Percentiles rank a stretch among this genome's conserved stretches.
Conservation (phyloP, 2,113 vertebrate species). For the Dasyurus viverrinus region DNA sequence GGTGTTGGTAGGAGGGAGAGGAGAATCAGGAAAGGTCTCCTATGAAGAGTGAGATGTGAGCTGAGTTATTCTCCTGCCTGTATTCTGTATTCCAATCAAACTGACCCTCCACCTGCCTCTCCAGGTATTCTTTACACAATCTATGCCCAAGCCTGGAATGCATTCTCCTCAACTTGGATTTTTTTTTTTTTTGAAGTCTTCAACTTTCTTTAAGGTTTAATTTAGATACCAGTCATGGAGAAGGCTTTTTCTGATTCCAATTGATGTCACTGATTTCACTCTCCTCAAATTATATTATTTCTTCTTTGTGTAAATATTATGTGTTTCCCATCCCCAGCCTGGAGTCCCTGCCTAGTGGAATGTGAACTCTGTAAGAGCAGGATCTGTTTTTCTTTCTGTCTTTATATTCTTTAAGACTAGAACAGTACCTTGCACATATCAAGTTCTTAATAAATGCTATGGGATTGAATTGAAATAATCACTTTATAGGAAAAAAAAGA, state of each 20-base stretch:
- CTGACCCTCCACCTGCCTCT: neutral
- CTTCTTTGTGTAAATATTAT: neutral
- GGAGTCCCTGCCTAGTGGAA: neutral
- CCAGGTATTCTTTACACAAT: neutral
- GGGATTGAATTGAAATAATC: neutral
- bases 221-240: neutral
- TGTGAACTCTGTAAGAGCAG: neutral
- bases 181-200: neutral
- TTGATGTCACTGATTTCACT: neutral
- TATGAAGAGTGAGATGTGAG: neutral
- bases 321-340: neutral
- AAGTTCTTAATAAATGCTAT: neutral
- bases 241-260: neutral
- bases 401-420: neutral
- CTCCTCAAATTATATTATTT: neutral
- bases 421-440: neutral
- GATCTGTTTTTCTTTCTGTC: neutral
- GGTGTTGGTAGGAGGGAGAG: neutral
- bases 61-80: neutral
- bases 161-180: neutral
- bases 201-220: neutral
- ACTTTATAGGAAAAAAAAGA: neutral
- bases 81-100: neutral
- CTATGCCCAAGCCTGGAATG: neutral
- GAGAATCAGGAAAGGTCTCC: neutral